These are phyloP conservation scores for Phrynocephalus vlangalii DNA, from an alignment of 2,797 vertebrate species.

Conservation along the genomic window DNA sequence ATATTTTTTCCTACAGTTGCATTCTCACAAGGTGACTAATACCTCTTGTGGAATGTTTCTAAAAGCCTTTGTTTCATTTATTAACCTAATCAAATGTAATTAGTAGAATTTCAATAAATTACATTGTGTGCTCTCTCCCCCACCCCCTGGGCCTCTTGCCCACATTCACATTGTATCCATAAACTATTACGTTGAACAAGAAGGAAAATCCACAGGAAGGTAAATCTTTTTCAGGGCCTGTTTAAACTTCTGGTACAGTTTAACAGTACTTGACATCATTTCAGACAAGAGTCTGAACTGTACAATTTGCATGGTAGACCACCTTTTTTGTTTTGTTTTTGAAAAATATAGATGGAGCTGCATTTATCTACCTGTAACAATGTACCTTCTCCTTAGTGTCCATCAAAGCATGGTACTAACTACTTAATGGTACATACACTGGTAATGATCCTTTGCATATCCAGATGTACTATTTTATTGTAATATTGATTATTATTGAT, in stretches of 20 bases:
- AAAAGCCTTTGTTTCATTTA: background rate
- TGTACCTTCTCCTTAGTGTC: background rate
- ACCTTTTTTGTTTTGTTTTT: background rate
- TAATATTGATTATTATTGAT: constrained; percentile 24
- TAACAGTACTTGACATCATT: background rate
- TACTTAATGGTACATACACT: constrained; percentile 51
- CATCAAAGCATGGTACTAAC: background rate
- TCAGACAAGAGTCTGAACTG: background rate
- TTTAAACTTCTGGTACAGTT: background rate
- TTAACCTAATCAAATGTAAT: background rate
- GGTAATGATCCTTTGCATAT: constrained; percentile 38
- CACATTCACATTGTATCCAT: background rate
- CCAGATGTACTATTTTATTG: constrained; percentile 45
- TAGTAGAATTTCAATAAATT: background rate
- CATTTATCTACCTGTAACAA: constrained; percentile 33
- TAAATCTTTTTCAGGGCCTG: background rate
- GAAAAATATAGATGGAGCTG: background rate
- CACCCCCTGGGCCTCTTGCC: background rate
- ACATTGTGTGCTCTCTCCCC: background rate
- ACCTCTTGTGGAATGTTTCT: background rate
- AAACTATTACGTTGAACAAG: background rate
- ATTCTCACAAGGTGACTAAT: background rate
- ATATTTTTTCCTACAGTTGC: background rate
- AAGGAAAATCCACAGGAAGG: background rate
- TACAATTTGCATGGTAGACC: background rate